Evolutionary conservation across 1,140 invertebrate species (phyloP), one percentile per base, ranked within the genome.

Genomic region (Globodera ellingtonae): DNA sequence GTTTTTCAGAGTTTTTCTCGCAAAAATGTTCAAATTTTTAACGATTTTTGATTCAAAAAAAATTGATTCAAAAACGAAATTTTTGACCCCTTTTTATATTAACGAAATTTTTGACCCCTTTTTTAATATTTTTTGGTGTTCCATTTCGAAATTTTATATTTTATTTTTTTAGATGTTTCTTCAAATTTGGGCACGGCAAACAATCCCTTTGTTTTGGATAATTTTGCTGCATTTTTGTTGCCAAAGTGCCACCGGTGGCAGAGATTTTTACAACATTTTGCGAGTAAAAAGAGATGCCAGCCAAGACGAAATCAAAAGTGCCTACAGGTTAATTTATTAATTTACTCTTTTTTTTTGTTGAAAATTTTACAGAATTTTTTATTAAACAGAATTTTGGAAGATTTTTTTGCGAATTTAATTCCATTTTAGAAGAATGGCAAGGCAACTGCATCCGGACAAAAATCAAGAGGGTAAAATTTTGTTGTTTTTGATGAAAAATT

Each of bases 361-460:
- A 2, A 35, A 35, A 35, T 35, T 35, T 35, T 35, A 35, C 1
- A 24, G 24, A 24, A 24, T 24, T 24, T 15, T 18, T 18, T 24
- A 24, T 0, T 0, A 50, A 35, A 21, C n/a, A 10, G 18, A 69
- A 74, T 46, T 67, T 67, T 74, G 69, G 21, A 35, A 67, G 7
- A 78, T 21, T 15, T 56, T 21, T 48, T 44, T 50, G 10, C 8
- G 18, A 75, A 62, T 46, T 74, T 46, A 56, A 8, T 13, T 70
- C 35, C 35, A 48, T n/a, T 71, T 48, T 50, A 79, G 65, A 70
- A 94, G 93, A 85, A 90, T 96, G 90, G 97, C 97, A 0, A 98
- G 97, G 91, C 94, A 98, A 90, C 90, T 97, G 65, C 98, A 99
- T 93, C 98, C 98, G 21, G 98, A 99, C 89, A 98, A 97, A 90